phyloP scores from a whole-genome alignment of 2,797 vertebrate species.

The Pagetopsis macropterus region DNA sequence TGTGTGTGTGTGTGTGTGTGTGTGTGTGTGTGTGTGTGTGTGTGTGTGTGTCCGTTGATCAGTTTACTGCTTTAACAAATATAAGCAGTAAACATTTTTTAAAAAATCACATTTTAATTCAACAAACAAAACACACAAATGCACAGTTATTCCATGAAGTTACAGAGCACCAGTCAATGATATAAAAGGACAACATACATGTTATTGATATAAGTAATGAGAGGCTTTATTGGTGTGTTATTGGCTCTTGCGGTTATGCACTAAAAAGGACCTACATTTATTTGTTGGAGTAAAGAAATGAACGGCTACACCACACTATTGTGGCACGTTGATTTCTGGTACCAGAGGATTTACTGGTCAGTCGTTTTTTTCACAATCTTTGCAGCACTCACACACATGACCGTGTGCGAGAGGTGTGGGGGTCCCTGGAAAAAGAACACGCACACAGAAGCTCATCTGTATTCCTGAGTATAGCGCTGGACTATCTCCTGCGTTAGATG shows the following conservation, averaged over 20 bases:
- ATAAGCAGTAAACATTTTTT: constrained; percentile 36
- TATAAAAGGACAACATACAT: constrained; percentile 23
- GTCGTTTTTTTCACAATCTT: constrained; percentile 22
- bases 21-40: constrained; percentile 33
- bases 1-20: constrained; percentile 31
- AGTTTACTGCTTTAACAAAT: constrained; percentile 18
- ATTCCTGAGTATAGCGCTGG: constrained; percentile 65
- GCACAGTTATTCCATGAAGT: constrained; percentile 36
- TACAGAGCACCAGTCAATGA: constrained; percentile 48
- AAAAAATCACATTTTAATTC: constrained; percentile 56
- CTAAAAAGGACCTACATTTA: background rate
- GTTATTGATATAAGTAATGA: constrained; percentile 28
- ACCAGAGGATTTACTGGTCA: constrained; percentile 21
- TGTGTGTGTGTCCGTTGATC: constrained; percentile 19
- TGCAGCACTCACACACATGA: constrained; percentile 6
- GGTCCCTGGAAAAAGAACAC: constrained; percentile 8
- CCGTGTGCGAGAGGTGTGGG: background rate
- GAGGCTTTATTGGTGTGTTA: constrained; percentile 33
- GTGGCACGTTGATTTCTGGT: constrained; percentile 8
- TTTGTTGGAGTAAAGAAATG: constrained; percentile 3
- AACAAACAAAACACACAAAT: constrained; percentile 41
- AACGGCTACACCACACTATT: constrained; percentile 10
- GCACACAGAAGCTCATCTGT: constrained; percentile 35
- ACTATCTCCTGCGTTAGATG: constrained; percentile 27
- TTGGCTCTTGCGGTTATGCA: constrained; percentile 27